Base-by-base conservation (phyloP, 35 echinoderm and acorn worm genomes). In the Ophiothrix spiculata region DNA sequence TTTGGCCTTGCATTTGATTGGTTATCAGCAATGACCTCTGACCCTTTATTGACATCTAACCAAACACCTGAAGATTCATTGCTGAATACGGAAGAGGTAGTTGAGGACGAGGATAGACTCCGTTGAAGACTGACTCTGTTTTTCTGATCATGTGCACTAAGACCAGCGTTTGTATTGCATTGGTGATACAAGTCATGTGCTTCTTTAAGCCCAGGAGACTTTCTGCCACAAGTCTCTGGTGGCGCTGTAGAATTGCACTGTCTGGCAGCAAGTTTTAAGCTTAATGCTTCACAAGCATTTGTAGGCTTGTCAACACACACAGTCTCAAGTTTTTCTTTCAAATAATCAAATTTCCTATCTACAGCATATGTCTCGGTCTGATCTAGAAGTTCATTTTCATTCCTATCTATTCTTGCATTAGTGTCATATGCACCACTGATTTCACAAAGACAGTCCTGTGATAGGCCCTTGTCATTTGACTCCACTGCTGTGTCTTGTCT, bases 101-200 rank as follows among this genome's bases (percentile, higher is more conserved):
- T 31, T 4, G 87, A 81, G 0, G 87, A 89, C 33, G 87, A 89
- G 1, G 86, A 63, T 35, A 89, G 87, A 89, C 33, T 38, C 35
- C 38, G 80, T 79, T 25, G 87, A 89, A 38, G 82, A 38, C n/a
- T 69, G 79, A 12, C 76, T 74, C 46, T 81, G 39, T 25, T 79
- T 79, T 0, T 79, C 34, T 37, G 81, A 74, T 32, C 75, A 38
- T 0, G 25, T 23, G 0, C 56, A 33, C 33, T 64, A 25, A 28
- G 12, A 13, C 0, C n/a, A 8, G 28, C 21, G 32, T 12, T 78
- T 64, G 16, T 36, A 69, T 69, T 28, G 23, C 6, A 4, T 15
- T 69, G 60, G 60, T 69, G 60, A 69, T 69, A 69, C 60, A 69
- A 69, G 23, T 69, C 60, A 69, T 69, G 60, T 25, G 60, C 60